phyloP scores from a whole-genome alignment of 2,888 invertebrate species.

The Spisula solida region DNA sequence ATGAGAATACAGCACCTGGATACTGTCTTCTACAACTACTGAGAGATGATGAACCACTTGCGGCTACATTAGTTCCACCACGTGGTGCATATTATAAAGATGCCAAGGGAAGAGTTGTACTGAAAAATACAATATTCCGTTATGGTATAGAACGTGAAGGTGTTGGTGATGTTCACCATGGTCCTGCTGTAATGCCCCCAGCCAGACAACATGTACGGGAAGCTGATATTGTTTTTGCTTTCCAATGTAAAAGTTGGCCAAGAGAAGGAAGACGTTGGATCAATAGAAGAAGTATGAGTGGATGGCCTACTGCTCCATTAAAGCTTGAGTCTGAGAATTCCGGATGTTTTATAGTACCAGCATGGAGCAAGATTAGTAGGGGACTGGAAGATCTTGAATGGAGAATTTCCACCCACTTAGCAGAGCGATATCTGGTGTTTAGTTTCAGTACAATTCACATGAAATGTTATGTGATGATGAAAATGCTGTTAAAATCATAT shows the following conservation, averaged over 20 bases:
- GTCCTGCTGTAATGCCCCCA: not conserved
- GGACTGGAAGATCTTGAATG: not conserved
- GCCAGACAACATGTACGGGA: not conserved
- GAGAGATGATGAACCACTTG: not conserved
- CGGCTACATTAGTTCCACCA: not conserved
- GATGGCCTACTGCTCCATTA: conserved; percentile 7
- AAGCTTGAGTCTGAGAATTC: not conserved
- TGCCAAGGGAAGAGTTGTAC: not conserved
- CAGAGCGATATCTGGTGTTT: conserved; percentile 12
- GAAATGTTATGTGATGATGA: not conserved
- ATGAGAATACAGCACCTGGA: conserved; percentile 9
- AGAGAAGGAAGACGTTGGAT: conserved; percentile 19
- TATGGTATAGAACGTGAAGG: not conserved
- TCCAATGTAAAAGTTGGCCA: conserved; percentile 16
- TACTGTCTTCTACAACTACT: conserved; percentile 20
- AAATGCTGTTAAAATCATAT: not conserved
- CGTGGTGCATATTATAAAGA: not conserved
- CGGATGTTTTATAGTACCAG: conserved; percentile 28
- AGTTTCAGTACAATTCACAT: not conserved
- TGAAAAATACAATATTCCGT: conserved; percentile 12
- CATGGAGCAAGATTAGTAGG: not conserved
- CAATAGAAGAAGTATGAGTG: not conserved
- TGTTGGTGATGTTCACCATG: not conserved
- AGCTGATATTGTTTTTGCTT: not conserved
- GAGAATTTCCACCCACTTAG: conserved; percentile 26